These are phyloP conservation scores for Euleptes europaea DNA, from an alignment of 2,113 vertebrate genomes.

Conservation along the genomic window DNA sequence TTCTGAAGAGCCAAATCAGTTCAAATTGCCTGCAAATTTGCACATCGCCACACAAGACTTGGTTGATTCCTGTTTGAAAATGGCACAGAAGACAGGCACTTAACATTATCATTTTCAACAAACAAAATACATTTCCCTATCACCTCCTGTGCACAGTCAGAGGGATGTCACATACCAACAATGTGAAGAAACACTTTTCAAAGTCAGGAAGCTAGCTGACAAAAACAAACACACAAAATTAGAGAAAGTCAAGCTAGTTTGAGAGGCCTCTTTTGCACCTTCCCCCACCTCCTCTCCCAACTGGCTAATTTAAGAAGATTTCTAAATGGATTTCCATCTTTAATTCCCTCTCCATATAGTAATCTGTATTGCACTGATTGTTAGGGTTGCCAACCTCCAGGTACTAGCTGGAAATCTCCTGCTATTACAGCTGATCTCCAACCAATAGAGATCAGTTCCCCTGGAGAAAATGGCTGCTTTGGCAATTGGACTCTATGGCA, in stretches of 20 bases:
- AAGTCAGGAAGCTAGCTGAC: conserved; percentile 59
- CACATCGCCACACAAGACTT: conserved; percentile 68
- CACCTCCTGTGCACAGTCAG: conserved; percentile 42
- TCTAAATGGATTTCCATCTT: background rate
- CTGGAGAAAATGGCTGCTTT: too few relatives aligned
- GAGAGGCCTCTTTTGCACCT: background rate
- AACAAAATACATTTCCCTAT: conserved; percentile 64
- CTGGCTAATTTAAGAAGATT: background rate
- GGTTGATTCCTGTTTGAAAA: conserved; percentile 74
- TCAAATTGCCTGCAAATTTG: conserved; percentile 78
- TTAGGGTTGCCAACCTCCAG: too few relatives aligned
- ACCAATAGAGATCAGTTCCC: too few relatives aligned
- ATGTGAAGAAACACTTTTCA: conserved; percentile 63
- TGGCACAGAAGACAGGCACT: conserved; percentile 50
- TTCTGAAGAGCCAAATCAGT: conserved; percentile 72
- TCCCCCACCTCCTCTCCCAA: conserved; percentile 10
- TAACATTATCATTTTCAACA: conserved; percentile 66
- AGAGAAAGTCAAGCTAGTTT: conserved; percentile 35
- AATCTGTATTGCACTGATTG: background rate
- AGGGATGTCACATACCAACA: conserved; percentile 53
- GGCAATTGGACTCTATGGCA: too few relatives aligned
- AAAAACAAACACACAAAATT: conserved; percentile 2
- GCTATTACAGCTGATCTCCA: too few relatives aligned
- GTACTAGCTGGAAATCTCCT: too few relatives aligned
- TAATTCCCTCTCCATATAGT: background rate